Conservation (phyloP, 2,113 vertebrate species). For the Romanogobio albipinnatus region DNA sequence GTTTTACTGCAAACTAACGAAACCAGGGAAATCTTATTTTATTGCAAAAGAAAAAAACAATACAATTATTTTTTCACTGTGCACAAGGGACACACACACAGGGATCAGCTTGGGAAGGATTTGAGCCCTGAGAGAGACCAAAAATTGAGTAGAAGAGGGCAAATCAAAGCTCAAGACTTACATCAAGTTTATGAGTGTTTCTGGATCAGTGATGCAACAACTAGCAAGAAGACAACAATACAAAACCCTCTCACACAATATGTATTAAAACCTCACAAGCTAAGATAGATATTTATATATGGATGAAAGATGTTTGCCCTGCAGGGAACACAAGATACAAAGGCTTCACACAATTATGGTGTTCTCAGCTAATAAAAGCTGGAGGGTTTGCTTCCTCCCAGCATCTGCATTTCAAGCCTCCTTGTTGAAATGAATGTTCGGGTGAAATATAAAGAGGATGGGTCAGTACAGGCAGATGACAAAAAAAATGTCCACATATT, state of each 20-base stretch:
- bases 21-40: not conserved
- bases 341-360: conserved; percentile 13
- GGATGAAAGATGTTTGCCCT: conserved; percentile 2
- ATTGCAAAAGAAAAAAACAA: not conserved
- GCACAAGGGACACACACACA: not conserved
- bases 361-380: conserved; percentile 31
- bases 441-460: not conserved
- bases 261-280: conserved; percentile 41
- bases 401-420: conserved; percentile 9
- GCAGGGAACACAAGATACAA: conserved; percentile 25
- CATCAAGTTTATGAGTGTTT: conserved; percentile 34
- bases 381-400: not conserved
- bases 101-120: conserved; percentile 3
- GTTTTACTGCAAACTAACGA: not conserved
- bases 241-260: conserved; percentile 48
- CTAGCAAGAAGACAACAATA: conserved; percentile 62
- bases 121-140: not conserved
- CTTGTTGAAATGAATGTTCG: not conserved
- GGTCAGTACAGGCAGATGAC: not conserved
- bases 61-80: not conserved
- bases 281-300: not conserved
- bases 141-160: not conserved
- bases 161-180: conserved; percentile 42
- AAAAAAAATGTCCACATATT: not conserved
- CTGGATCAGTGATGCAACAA: conserved; percentile 67